phyloP scores from a whole-genome alignment of 2,113 vertebrate genomes.

The Telmatochromis sp. region DNA sequence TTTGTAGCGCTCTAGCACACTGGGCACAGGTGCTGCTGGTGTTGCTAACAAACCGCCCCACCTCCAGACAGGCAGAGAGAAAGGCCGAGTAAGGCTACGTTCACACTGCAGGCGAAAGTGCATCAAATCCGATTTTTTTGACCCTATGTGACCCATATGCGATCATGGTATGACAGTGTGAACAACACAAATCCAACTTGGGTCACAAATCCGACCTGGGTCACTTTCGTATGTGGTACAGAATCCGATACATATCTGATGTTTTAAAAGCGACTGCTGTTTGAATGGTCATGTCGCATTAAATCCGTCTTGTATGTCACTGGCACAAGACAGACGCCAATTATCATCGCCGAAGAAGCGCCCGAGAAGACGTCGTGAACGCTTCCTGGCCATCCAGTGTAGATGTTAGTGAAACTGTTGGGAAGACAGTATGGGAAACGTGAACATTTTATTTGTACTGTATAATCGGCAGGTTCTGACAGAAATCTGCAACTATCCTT shows the following conservation, averaged over 20 bases:
- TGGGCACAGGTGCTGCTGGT: rapidly evolving
- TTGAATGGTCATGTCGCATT: neutral
- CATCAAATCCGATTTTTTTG: neutral
- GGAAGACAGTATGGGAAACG: neutral
- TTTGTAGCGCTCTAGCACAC: neutral
- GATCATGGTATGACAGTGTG: neutral
- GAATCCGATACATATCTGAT: neutral
- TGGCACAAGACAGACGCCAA: neutral
- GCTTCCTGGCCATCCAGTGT: neutral
- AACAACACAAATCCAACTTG: neutral
- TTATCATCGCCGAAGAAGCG: rapidly evolving
- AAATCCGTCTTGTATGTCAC: neutral
- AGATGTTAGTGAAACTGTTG: neutral
- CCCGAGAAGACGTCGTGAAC: rapidly evolving
- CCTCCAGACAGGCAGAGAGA: neutral
- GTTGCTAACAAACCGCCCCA: neutral
- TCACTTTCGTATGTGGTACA: neutral
- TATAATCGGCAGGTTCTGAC: no score
- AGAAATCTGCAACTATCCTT: no score
- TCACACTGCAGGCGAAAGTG: rapidly evolving
- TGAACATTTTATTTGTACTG: neutral
- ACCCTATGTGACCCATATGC: neutral
- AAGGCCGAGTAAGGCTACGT: rapidly evolving
- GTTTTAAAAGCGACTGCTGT: neutral
- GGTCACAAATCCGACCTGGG: neutral